Conservation (phyloP, 2,113 vertebrate genomes). For the Corvus hawaiiensis region DNA sequence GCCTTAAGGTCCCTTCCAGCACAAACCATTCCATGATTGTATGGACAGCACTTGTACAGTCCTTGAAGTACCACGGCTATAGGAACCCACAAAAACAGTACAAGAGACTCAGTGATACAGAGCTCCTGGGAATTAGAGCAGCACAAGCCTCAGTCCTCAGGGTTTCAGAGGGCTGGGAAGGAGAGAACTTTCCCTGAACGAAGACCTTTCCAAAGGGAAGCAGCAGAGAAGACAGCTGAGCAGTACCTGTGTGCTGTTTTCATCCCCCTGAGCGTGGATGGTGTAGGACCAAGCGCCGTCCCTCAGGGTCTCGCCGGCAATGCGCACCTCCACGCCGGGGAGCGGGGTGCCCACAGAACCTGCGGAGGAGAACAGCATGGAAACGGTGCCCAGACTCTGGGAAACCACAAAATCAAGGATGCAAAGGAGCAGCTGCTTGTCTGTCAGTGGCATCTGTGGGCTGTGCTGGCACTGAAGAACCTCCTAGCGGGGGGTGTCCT, state of each 20-base stretch:
- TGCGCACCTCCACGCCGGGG: constrained; percentile 81
- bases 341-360: constrained; percentile 90
- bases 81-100: neutral
- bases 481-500: neutral
- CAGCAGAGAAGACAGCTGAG: neutral
- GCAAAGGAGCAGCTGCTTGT: neutral
- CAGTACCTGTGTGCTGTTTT: constrained; percentile 76
- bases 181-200: neutral
- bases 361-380: neutral
- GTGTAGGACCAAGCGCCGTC: constrained; percentile 8
- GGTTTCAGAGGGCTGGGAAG: neutral
- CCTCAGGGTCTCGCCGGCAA: constrained; percentile 70
- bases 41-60: neutral
- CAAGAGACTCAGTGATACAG: neutral
- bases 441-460: neutral
- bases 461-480: neutral
- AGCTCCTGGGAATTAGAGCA: neutral
- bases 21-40: neutral
- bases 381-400: neutral
- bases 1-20: neutral
- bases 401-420: neutral
- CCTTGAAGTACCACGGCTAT: accelerated
- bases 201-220: accelerated
- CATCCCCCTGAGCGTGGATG: constrained; percentile 78
- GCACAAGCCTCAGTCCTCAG: neutral